Evolutionary conservation across 2,113 vertebrate genomes (phyloP).

Genomic region (Zosterops pallidus): DNA sequence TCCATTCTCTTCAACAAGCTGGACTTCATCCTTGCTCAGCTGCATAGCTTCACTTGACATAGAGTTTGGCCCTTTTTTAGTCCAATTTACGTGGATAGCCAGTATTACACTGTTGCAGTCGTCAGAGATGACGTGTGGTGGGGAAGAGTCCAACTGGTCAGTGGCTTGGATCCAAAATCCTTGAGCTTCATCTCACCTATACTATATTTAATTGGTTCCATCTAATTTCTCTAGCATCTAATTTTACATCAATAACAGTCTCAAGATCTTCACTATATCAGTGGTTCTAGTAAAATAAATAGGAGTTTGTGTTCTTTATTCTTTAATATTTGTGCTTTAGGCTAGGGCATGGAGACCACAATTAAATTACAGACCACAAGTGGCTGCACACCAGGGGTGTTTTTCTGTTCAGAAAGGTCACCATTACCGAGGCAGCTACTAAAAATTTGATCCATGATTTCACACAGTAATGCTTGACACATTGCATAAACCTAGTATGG

Average conservation of each 20-base stretch:
- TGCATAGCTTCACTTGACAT: background rate
- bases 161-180: background rate
- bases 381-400: background rate
- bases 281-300: background rate
- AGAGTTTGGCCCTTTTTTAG: background rate
- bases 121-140: background rate
- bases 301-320: background rate
- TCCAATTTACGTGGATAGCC: background rate
- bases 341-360: background rate
- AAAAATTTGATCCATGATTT: background rate
- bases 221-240: background rate
- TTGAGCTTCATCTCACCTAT: background rate
- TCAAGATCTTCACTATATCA: background rate
- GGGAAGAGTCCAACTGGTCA: background rate
- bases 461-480: background rate
- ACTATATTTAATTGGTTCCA: background rate
- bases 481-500: background rate
- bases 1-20: background rate
- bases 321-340: background rate
- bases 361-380: background rate
- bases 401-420: background rate
- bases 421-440: background rate
- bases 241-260: background rate
- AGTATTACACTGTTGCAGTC: fast-evolving
- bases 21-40: background rate